Evolutionary conservation across 2,888 invertebrate genomes (phyloP).

Genomic region (Subacronicta megacephala): DNA sequence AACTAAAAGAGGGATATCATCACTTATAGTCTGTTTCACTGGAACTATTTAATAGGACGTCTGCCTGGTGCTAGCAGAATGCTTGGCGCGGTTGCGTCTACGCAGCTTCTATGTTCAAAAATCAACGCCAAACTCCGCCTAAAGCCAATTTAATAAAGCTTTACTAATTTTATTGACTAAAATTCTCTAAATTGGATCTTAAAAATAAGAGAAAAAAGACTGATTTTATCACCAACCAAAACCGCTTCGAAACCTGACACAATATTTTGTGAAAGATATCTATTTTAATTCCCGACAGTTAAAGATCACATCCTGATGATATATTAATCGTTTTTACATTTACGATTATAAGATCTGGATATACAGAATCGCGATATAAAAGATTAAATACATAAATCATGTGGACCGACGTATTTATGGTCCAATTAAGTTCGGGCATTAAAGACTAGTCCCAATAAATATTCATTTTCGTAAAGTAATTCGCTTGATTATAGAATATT

Average conservation of each 20-base stretch:
- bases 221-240: too few relatives aligned
- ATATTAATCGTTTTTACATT: constrained; percentile 8
- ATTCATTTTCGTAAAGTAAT: constrained; percentile 28
- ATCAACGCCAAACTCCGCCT: constrained; percentile 19
- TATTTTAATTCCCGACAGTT: constrained; percentile 13
- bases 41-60: constrained; percentile 47
- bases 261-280: neutral
- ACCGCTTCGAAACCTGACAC: too few relatives aligned
- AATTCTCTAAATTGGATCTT: neutral
- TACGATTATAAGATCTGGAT: constrained; percentile 5
- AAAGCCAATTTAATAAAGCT: too few relatives aligned
- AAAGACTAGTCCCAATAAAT: constrained; percentile 34
- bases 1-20: constrained; percentile 54
- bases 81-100: constrained; percentile 29
- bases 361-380: constrained; percentile 16
- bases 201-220: too few relatives aligned
- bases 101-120: constrained; percentile 16
- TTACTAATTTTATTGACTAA: too few relatives aligned
- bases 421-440: constrained; percentile 38
- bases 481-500: constrained; percentile 14
- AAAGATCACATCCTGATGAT: constrained; percentile 8
- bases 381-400: constrained; percentile 37
- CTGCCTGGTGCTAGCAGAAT: constrained; percentile 34
- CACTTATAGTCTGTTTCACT: constrained; percentile 41
- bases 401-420: constrained; percentile 25